These are phyloP conservation scores for Lasioglossum villosulum DNA, from an alignment of 2,888 invertebrate species.

Conservation along the genomic window DNA sequence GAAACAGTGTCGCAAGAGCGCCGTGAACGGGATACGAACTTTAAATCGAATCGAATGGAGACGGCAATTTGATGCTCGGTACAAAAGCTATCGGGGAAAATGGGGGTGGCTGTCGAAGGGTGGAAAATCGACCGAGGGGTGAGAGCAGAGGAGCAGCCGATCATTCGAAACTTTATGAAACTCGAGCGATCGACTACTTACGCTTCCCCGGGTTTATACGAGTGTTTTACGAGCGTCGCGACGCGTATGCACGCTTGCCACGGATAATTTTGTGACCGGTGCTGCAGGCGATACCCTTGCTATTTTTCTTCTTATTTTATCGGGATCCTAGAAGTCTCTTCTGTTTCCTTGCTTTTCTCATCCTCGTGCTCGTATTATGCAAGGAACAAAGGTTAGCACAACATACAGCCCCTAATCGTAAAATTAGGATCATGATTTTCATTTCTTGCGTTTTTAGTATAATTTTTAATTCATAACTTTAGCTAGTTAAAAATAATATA, in stretches of 20 bases:
- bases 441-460: too few species aligned
- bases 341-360: too few species aligned
- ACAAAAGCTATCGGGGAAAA: background rate
- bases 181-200: background rate
- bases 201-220: conserved; percentile 8
- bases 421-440: too few species aligned
- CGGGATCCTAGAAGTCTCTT: background rate
- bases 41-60: conserved; percentile 19
- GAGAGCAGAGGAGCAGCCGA: background rate
- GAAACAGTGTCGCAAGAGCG: background rate
- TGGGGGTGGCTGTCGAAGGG: background rate
- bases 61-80: conserved; percentile 25
- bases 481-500: too few species aligned
- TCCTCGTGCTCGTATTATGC: background rate
- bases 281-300: background rate
- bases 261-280: background rate
- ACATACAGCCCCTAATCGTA: too few species aligned
- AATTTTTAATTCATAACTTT: too few species aligned
- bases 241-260: background rate
- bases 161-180: conserved; percentile 26
- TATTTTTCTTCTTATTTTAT: background rate
- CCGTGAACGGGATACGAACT: conserved; percentile 14
- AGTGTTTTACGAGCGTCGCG: conserved; percentile 5
- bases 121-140: background rate
- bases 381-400: background rate